Evolutionary conservation across 2,888 invertebrate species (phyloP).

Genomic region (Aquatica leii): DNA sequence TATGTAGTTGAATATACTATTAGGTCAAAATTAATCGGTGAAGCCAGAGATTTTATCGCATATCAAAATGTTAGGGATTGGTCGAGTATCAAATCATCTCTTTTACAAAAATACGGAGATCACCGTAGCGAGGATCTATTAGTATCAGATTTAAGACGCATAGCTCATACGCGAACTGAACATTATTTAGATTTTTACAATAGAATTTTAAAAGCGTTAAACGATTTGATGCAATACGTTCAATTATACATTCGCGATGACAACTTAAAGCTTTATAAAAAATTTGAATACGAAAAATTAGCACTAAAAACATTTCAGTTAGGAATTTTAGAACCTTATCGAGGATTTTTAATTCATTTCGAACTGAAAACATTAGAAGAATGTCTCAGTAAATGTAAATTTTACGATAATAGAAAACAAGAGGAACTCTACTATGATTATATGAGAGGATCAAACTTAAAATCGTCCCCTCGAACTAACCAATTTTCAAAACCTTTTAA

Average conservation of each 20-base stretch:
- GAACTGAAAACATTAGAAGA: too few relatives aligned
- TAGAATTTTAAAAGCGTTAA: background rate
- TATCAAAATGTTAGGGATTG: too few relatives aligned
- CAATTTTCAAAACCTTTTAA: background rate
- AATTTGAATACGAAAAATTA: background rate
- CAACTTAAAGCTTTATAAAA: background rate
- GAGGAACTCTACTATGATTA: too few relatives aligned
- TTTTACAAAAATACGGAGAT: constrained; percentile 22
- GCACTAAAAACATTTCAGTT: constrained; percentile 6
- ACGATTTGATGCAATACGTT: background rate
- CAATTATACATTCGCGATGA: background rate
- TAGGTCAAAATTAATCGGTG: too few relatives aligned
- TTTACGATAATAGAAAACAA: too few relatives aligned
- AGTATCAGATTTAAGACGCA: constrained; percentile 6
- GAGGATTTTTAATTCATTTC: constrained; percentile 12
- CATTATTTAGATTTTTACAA: background rate
- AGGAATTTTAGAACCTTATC: constrained; percentile 13
- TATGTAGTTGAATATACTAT: too few relatives aligned
- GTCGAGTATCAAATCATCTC: background rate
- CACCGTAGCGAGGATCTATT: constrained; percentile 20
- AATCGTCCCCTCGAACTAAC: background rate
- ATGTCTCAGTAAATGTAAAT: background rate
- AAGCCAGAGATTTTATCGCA: too few relatives aligned
- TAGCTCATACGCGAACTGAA: background rate
- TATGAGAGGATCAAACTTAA: background rate